These are phyloP conservation scores for Parnassius glacialis DNA, from an alignment of 2,888 invertebrate species.

Conservation along the genomic window DNA sequence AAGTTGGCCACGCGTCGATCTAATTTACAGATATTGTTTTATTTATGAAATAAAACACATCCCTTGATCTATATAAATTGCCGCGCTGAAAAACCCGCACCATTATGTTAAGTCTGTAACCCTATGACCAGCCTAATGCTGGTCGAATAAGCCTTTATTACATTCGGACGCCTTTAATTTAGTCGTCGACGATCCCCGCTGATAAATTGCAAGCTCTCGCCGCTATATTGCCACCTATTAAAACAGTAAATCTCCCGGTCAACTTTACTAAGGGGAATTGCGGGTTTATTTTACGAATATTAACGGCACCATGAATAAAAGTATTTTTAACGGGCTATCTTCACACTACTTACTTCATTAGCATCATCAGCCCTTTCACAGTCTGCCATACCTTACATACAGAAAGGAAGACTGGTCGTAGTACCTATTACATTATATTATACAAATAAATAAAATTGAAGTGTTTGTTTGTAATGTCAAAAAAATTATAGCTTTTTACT, in stretches of 20 bases:
- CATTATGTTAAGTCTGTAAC: slow-evolving; percentile 17
- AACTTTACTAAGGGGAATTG: slow-evolving; percentile 6
- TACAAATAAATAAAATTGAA: too few relatives aligned
- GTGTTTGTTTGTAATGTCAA: too few relatives aligned
- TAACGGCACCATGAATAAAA: slow-evolving; percentile 5
- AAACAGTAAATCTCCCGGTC: slow-evolving; percentile 64
- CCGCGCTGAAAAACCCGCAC: slow-evolving; percentile 3
- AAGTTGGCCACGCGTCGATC: too few relatives aligned
- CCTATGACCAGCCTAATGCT: slow-evolving; percentile 13
- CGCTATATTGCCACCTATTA: slow-evolving; percentile 65
- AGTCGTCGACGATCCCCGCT: slow-evolving; percentile 42
- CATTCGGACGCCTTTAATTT: slow-evolving; percentile 57
- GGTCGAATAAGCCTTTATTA: slow-evolving; percentile 36
- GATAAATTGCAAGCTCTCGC: slow-evolving; percentile 55
- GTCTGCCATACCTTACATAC: too few relatives aligned
- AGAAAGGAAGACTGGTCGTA: too few relatives aligned
- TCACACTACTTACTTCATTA: too few relatives aligned
- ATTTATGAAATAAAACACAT: not conserved
- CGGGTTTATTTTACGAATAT: slow-evolving; percentile 15
- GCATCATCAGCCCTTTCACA: too few relatives aligned
- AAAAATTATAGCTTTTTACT: too few relatives aligned
- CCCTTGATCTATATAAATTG: slow-evolving; percentile 1
- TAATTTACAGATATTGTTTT: too few relatives aligned
- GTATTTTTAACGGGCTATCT: not conserved
- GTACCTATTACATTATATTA: too few relatives aligned